Percentiles rank a stretch among this genome's conserved stretches.
phyloP scores from a whole-genome alignment of 1,140 invertebrate species.

The Calycopis cecrops region DNA sequence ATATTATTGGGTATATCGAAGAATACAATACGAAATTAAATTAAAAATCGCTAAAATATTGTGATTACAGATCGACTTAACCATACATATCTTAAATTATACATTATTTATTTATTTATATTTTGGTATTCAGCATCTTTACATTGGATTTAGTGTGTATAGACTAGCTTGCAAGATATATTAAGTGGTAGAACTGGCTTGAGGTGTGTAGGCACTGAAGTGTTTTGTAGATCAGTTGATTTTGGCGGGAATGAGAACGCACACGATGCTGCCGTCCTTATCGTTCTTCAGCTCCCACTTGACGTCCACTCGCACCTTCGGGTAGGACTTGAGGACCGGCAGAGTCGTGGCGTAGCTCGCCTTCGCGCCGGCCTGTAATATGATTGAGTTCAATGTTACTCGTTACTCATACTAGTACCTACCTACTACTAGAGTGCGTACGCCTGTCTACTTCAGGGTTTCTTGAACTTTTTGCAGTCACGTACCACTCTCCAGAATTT shows the following conservation, averaged over 20 bases:
- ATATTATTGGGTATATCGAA: no score
- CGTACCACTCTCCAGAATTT: no score
- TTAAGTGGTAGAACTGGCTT: slow-evolving; percentile 7
- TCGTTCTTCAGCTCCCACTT: slow-evolving; percentile 83
- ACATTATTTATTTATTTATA: neutral
- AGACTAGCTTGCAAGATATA: neutral
- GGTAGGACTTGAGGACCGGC: slow-evolving; percentile 79
- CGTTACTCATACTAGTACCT: no score
- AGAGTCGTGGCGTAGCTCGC: slow-evolving; percentile 79
- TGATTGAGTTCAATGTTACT: no score
- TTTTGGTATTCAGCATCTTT: no score
- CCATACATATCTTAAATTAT: no score
- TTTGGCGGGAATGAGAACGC: slow-evolving; percentile 79
- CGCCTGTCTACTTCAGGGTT: no score
- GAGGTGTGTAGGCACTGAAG: neutral
- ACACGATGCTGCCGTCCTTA: slow-evolving; percentile 78
- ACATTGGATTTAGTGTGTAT: no score
- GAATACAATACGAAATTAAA: neutral
- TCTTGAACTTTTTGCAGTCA: no score
- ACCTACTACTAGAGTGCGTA: no score
- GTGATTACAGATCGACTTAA: no score
- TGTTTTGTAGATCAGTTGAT: slow-evolving; percentile 48
- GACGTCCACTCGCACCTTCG: slow-evolving; percentile 80
- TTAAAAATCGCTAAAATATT: neutral
- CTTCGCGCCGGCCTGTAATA: slow-evolving; percentile 61